These are phyloP conservation scores for Uropsilus gracilis DNA, from an alignment of 2,113 vertebrate species.

Conservation along the genomic window DNA sequence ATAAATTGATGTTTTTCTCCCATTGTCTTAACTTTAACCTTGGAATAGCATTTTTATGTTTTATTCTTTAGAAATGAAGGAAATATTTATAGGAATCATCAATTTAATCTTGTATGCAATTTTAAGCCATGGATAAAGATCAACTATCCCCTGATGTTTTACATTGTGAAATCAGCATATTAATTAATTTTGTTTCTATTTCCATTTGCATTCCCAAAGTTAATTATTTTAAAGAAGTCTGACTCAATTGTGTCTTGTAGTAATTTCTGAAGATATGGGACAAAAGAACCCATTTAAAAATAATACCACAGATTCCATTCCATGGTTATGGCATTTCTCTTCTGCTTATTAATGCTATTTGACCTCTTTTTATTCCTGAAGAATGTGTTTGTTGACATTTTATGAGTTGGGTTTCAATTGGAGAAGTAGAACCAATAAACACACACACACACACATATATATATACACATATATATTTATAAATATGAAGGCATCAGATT, in stretches of 20 bases:
- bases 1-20: conserved; percentile 52
- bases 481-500: not conserved
- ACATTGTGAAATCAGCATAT: conserved; percentile 39
- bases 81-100: conserved; percentile 38
- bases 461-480: not conserved
- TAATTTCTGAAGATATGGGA: conserved; percentile 5
- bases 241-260: conserved; percentile 50
- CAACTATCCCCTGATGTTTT: conserved; percentile 3
- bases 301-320: conserved; percentile 29
- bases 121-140: conserved; percentile 59
- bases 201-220: conserved; percentile 38
- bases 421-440: not conserved
- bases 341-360: not conserved
- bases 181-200: conserved; percentile 60
- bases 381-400: not conserved
- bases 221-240: conserved; percentile 50
- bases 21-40: conserved; percentile 52
- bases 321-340: not conserved
- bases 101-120: conserved; percentile 45
- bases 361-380: not conserved
- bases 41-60: conserved; percentile 46
- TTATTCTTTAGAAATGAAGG: conserved; percentile 53
- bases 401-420: not conserved
- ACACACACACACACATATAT: not conserved
- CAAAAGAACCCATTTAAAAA: conserved; percentile 36